These are phyloP conservation scores for Leptocoma aspasia DNA, from an alignment of 2,113 vertebrate species.

Conservation along the genomic window DNA sequence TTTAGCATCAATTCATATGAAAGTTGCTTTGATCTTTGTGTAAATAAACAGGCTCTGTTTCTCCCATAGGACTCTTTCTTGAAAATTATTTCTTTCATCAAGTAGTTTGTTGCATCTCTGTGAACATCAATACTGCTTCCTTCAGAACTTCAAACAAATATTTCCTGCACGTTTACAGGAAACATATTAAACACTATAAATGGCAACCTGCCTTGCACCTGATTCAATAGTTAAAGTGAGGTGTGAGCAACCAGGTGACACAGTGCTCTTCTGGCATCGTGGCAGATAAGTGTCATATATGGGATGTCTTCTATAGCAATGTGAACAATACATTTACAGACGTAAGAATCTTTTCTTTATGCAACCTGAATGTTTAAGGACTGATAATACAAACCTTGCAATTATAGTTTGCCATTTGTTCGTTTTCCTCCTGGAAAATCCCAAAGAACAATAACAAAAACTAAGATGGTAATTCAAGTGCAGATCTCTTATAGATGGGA, in stretches of 20 bases:
- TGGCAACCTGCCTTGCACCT: constrained; percentile 49
- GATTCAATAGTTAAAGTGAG: constrained; percentile 6
- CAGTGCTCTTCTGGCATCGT: background rate
- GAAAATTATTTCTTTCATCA: constrained; percentile 77
- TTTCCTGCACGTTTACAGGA: constrained; percentile 74
- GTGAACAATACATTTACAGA: background rate
- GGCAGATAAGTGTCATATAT: background rate
- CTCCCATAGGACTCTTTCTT: constrained; percentile 57
- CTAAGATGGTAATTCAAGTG: background rate
- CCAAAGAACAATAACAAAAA: background rate
- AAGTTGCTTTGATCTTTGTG: constrained; percentile 70
- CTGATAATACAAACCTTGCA: background rate
- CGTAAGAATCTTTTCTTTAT: background rate
- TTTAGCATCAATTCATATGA: constrained; percentile 61
- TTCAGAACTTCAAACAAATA: constrained; percentile 72
- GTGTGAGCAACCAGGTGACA: background rate
- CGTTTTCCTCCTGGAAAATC: background rate
- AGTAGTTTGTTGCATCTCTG: constrained; percentile 64
- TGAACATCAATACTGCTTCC: constrained; percentile 72
- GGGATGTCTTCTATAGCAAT: background rate
- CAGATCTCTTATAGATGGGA: background rate
- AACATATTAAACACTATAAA: constrained; percentile 65
- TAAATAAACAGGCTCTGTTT: constrained; percentile 73
- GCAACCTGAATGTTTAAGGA: background rate
- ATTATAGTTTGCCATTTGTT: background rate